These are phyloP conservation scores for Trematomus bernacchii DNA, from an alignment of 2,797 vertebrate genomes.

Conservation along the genomic window DNA sequence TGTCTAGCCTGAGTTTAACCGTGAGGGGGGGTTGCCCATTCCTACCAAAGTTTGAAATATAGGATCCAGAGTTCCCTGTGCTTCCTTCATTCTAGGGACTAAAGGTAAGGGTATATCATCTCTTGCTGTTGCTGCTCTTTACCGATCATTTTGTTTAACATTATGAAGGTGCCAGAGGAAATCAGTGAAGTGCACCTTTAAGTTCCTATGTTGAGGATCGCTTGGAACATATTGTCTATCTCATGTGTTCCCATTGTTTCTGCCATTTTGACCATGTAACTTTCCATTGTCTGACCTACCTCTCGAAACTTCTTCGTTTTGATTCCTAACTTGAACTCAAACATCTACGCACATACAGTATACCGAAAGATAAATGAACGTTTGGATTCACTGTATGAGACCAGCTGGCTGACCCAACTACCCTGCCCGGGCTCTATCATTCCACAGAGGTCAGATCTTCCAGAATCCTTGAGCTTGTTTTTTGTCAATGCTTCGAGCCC, in stretches of 20 bases:
- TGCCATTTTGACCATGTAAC: background rate
- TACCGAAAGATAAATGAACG: constrained; percentile 31
- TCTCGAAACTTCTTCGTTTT: background rate
- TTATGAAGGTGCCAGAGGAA: background rate
- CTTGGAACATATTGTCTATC: background rate
- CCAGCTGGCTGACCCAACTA: constrained; percentile 27
- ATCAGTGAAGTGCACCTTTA: background rate
- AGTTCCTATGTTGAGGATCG: background rate
- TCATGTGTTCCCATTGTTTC: background rate
- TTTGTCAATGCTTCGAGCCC: constrained; percentile 51
- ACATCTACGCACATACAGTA: constrained; percentile 13
- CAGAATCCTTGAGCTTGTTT: constrained; percentile 51
- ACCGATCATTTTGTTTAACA: background rate
- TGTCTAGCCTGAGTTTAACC: background rate
- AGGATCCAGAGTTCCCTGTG: background rate
- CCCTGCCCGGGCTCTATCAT: constrained; percentile 30
- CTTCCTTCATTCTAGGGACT: background rate
- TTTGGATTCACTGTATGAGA: constrained; percentile 47
- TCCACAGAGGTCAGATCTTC: constrained; percentile 53
- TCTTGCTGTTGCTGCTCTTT: background rate
- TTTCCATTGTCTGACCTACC: background rate
- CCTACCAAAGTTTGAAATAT: background rate
- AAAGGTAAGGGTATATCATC: background rate
- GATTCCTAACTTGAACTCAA: background rate
- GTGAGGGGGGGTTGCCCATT: background rate